Evolutionary conservation across 2,797 vertebrate genomes (phyloP), one percentile per base, ranked within the genome.

Genomic region (Taeniopygia guttata): DNA sequence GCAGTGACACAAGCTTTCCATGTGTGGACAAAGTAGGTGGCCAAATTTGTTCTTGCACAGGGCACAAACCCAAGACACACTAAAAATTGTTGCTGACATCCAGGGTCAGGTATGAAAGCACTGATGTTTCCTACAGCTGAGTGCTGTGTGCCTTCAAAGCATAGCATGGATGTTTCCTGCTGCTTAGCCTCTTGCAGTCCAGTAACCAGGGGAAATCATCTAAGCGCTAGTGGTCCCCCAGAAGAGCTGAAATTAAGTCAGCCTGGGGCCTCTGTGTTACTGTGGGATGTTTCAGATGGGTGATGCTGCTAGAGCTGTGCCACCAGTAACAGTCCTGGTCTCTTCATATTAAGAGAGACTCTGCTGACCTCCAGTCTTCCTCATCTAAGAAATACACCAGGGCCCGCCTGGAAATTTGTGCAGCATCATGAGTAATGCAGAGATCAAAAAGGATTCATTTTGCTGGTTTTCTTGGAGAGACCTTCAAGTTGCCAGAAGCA

Each of bases 41-140:
- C 27, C 26, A 73, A 70, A 77, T 21, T 5, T 38, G 10, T 23
- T 77, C 27, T 25, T 42, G 30, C 26, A 55, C 7, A 19, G 30
- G 25, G 3, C 34, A 23, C 13, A 66, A 69, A 74, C 27, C 21
- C 23, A 43, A 43, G 27, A 23, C n/a, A 7, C 4, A 3, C 9
- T 32, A 17, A 62, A 85, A 32, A 34, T 18, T 2, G 4, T 42
- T 85, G 51, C 19, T 77, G 73, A 30, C 1, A 1, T 27, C 25
- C 0, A 0, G 30, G 10, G 16, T 29, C 13, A 46, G 13, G 13
- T 30, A 30, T 17, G 22, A 60, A 86, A 55, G 17, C 23, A 11
- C 42, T 26, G 20, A 45, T 45, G 12, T 18, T 9, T 64, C 4
- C 3, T n/a, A 15, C 13, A 58, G n/a, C 40, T 17, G 5, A 36